Conservation (phyloP, 1,140 invertebrate genomes). For the Bombus cullumanus region DNA sequence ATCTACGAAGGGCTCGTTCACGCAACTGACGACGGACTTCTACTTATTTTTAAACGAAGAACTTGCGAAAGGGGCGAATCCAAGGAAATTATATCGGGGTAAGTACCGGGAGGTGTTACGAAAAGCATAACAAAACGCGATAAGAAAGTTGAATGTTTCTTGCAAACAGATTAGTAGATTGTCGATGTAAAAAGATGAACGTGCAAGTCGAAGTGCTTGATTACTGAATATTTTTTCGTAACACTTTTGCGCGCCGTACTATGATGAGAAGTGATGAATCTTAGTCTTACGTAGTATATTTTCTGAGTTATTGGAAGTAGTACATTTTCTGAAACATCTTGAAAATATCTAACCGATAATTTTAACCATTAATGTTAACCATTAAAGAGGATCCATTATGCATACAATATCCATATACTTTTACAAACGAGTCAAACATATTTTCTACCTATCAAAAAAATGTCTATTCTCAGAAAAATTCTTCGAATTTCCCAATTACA, state of each 20-base stretch:
- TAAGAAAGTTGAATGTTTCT: constrained; percentile 1
- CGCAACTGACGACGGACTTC: background rate
- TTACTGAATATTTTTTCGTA: background rate
- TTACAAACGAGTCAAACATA: no score
- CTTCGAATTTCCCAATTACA: constrained; percentile 16
- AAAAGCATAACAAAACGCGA: background rate
- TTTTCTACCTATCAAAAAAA: no score
- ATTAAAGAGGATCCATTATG: background rate
- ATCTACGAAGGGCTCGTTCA: constrained; percentile 2
- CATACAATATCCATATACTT: no score
- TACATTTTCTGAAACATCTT: no score
- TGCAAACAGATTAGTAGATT: background rate
- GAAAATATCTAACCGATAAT: background rate
- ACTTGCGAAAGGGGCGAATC: background rate
- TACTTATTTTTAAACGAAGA: background rate
- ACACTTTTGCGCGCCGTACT: background rate
- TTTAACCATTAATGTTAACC: background rate
- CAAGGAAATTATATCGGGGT: background rate
- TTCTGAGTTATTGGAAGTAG: no score
- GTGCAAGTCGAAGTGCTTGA: background rate
- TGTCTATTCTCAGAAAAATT: background rate
- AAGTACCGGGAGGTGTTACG: background rate
- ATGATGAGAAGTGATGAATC: no score
- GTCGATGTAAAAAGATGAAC: background rate
- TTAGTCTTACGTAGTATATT: no score